Evolutionary conservation across 2,113 vertebrate species (phyloP), one percentile per base, ranked within the genome.

Genomic region (Condylura cristata): DNA sequence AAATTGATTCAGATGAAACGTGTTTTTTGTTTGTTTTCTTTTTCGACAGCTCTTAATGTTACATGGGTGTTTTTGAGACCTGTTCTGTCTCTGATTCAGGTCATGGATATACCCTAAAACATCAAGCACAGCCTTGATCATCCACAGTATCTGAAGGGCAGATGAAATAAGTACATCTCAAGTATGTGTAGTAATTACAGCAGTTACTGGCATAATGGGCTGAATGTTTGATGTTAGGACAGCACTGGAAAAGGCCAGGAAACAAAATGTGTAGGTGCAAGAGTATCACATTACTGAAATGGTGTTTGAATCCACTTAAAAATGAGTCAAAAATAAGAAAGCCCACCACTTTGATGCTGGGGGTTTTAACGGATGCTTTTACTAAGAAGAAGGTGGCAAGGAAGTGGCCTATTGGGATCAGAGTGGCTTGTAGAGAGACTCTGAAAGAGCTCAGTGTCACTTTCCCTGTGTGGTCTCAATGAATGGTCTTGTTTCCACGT

Each of bases 221-320:
- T 83, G 24, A 28, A 75, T 75, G 68, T 68, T 70, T 53, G 39
- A 58, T 71, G 60, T 20, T 51, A 70, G 60, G 11, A 46, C 13
- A 83, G 26, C 39, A 53, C 94, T 94, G 74, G 9, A 78, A 91
- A 60, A 20, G 79, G 14, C 5, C 5, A 9, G 44, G 17, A 87
- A 89, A 39, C 26, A 89, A 90, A 88, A 76, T 26, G 26, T 87
- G 24, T 70, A 90, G 66, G 9, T 41, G 3, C 7, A 7, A 61
- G 37, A 76, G 5, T 70, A 37, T 39, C 83, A 34, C 4, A 34
- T 53, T 13, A 14, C 24, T 30, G 58, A 86, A 68, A 44, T 4
- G 65, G 41, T 63, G 72, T 95, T 0, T 93, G 44, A 84, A 41
- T 81, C 37, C 32, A 66, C 34, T 95, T 78, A 65, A 88, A 90